A percentile compares a stretch with the other conserved stretches of the same genome.
phyloP scores from a whole-genome alignment of 2,797 vertebrate genomes.

The Threskiornis aethiopicus region DNA sequence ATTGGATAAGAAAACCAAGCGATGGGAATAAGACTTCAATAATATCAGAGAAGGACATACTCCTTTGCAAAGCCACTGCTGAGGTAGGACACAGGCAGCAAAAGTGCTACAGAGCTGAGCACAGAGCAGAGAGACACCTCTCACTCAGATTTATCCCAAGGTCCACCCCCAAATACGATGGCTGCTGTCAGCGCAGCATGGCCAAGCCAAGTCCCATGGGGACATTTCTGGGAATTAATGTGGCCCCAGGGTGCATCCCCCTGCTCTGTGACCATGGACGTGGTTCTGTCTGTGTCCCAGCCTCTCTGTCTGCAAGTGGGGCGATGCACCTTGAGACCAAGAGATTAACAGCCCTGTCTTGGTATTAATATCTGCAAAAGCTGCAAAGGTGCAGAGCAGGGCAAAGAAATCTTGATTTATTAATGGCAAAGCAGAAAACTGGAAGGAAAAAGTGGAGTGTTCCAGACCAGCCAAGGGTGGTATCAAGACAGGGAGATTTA shows the following conservation, averaged over 20 bases:
- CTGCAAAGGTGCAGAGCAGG: not conserved
- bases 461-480: not conserved
- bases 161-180: rapidly evolving
- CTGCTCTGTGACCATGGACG: not conserved
- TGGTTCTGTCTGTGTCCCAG: not conserved
- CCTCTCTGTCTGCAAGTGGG: not conserved
- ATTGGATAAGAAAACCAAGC: not conserved
- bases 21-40: not conserved
- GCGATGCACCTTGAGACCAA: not conserved
- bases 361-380: conserved; percentile 29
- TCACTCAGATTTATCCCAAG: not conserved
- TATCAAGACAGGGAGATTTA: not conserved
- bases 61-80: not conserved
- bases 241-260: not conserved
- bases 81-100: not conserved
- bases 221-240: not conserved
- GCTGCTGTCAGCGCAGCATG: not conserved
- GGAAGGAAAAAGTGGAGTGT: not conserved
- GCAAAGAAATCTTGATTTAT: conserved; percentile 25
- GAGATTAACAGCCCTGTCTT: conserved; percentile 28
- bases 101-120: not conserved
- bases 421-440: conserved; percentile 6
- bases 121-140: not conserved
- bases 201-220: not conserved
- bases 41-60: not conserved